Conservation (phyloP, 30 jellyfish, hydroid and myxozoan species). For the Turritopsis dohrnii region DNA sequence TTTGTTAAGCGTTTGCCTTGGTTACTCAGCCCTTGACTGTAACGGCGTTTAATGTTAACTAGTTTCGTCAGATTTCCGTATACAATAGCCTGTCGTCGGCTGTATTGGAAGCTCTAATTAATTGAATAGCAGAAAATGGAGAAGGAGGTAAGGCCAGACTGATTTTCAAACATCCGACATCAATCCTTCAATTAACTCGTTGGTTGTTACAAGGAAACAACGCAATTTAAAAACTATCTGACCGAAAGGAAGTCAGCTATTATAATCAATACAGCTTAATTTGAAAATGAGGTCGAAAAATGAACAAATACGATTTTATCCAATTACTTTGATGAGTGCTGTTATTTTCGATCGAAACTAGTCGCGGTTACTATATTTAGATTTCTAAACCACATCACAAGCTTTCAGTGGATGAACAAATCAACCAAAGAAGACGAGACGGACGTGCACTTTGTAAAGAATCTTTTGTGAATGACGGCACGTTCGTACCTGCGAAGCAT, state of each 20-base stretch:
- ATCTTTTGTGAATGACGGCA: too few species aligned
- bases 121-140: too few species aligned
- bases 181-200: neutral
- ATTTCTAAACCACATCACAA: neutral
- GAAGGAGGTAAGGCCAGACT: neutral
- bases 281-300: neutral
- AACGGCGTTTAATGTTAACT: too few species aligned
- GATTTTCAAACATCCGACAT: neutral
- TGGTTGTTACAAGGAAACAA: neutral
- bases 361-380: neutral
- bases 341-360: neutral
- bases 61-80: too few species aligned
- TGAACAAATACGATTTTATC: neutral
- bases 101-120: too few species aligned
- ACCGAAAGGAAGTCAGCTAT: neutral
- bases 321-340: neutral
- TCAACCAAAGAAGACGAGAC: too few species aligned
- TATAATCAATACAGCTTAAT: neutral
- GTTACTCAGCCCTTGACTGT: too few species aligned
- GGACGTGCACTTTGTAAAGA: too few species aligned
- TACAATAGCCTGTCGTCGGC: too few species aligned
- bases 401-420: neutral
- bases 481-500: too few species aligned
- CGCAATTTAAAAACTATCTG: neutral
- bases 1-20: too few species aligned